Base-by-base conservation (phyloP, 2,888 invertebrate genomes). In the Incurvaria masculella region DNA sequence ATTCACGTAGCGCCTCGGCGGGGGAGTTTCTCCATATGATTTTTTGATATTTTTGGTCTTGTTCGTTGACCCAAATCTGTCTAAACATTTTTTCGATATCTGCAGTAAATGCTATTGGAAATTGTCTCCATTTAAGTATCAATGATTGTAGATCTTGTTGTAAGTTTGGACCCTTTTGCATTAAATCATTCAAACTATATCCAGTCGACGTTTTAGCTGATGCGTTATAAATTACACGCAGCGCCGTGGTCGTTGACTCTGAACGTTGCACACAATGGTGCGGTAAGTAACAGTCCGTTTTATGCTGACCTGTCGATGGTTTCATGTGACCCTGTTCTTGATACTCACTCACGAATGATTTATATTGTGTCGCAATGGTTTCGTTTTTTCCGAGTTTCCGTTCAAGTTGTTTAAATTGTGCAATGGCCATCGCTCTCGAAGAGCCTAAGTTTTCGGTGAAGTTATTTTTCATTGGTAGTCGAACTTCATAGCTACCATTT, bases 151-250 rank as follows among this genome's bases (percentile, higher is more conserved):
- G n/a, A n/a, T n/a, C n/a, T n/a, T n/a, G n/a, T n/a, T n/a, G n/a
- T n/a, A n/a, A n/a, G n/a, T n/a, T n/a, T n/a, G n/a, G n/a, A n/a
- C n/a, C n/a, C 23, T 23, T 23, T 23, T 23, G 23, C 23, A 23
- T 23, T 10, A 23, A 23, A 23, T 51, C 49, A 43, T 51, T 51
- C 6, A 51, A 18, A 21, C 49, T 51, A 2, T 21, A 42, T 2
- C 49, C 51, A 17, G 19, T 26, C n/a, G 44, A 16, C 10, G 27
- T 27, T 27, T 11, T 8, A 10, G 44, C 26, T 21, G 49, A 51
- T 2, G 48, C 57, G 45, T 59, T 56, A 39, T 55, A 57, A 2
- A 57, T 56, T 1, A 56, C 57, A 10, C 57, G 48, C 5, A 51
- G 42, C 38, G 49, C 23, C 2, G 55, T 55, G 2, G 56, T 54